phyloP scores from a whole-genome alignment of 2,797 vertebrate genomes.

The Cyclopterus lumpus region DNA sequence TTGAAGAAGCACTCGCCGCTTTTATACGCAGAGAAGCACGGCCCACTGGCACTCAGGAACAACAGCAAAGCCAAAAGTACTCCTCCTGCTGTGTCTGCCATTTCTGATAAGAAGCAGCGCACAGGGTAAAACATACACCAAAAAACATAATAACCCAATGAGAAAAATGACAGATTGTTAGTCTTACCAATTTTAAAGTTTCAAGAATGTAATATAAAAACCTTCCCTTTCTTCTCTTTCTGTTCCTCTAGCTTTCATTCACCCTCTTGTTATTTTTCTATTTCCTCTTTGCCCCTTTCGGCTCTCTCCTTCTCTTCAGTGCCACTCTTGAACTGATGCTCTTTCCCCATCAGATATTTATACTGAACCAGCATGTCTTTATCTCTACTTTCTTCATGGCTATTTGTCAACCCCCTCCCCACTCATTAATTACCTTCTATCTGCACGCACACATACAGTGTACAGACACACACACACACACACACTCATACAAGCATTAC shows the following conservation, averaged over 20 bases:
- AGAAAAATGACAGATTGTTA: not conserved
- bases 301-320: slow-evolving; percentile 4
- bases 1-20: slow-evolving; percentile 85
- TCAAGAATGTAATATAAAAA: not conserved
- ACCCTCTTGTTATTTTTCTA: slow-evolving; percentile 23
- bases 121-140: not conserved
- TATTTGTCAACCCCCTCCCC: slow-evolving; percentile 29
- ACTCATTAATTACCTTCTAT: slow-evolving; percentile 46
- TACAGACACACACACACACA: slow-evolving; percentile 22
- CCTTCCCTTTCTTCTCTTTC: slow-evolving; percentile 14
- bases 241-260: slow-evolving; percentile 42
- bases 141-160: not conserved
- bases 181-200: slow-evolving; percentile 43
- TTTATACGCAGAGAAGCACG: slow-evolving; percentile 69
- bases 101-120: slow-evolving; percentile 47
- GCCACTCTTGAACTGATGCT: slow-evolving; percentile 40
- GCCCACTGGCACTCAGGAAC: slow-evolving; percentile 65
- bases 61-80: slow-evolving; percentile 61
- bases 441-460: slow-evolving; percentile 33
- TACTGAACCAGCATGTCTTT: slow-evolving; percentile 53
- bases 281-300: slow-evolving; percentile 18
- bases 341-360: slow-evolving; percentile 72
- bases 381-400: slow-evolving; percentile 33
- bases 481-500: slow-evolving; percentile 37
- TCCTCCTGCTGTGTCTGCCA: slow-evolving; percentile 57